Conservation (phyloP, 2,113 vertebrate species). For the Semnopithecus entellus region DNA sequence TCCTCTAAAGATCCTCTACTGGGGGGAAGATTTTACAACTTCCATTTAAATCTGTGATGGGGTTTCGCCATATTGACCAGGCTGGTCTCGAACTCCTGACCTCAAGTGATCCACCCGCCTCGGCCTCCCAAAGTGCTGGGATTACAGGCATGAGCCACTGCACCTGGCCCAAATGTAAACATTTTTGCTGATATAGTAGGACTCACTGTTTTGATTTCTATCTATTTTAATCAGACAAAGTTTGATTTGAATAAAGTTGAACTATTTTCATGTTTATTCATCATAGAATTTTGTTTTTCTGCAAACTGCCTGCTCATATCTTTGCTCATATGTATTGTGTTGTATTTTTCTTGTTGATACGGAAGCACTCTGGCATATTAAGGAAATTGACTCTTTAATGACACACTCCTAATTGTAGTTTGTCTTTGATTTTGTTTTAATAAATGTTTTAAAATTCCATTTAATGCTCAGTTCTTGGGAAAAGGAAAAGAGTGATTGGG, state of each 20-base stretch:
- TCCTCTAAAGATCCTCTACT: background rate
- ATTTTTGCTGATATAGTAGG: background rate
- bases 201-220: background rate
- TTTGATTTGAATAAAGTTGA: background rate
- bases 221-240: background rate
- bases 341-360: background rate
- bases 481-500: background rate
- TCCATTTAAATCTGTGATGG: background rate
- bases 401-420: background rate
- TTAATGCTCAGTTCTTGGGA: background rate
- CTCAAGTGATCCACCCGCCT: background rate
- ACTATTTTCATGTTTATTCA: background rate
- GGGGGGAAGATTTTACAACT: background rate
- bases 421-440: slow-evolving; percentile 21
- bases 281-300: background rate
- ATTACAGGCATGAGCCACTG: too few species aligned
- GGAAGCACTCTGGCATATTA: background rate
- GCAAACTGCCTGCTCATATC: background rate
- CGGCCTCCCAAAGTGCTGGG: too few species aligned
- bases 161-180: background rate
- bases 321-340: background rate
- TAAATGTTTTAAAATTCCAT: slow-evolving; percentile 3
- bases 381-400: background rate
- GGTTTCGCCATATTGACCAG: background rate
- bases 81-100: background rate